Evolutionary conservation across 1,140 invertebrate species (phyloP).

Genomic region (Brachionus plicatilis): DNA sequence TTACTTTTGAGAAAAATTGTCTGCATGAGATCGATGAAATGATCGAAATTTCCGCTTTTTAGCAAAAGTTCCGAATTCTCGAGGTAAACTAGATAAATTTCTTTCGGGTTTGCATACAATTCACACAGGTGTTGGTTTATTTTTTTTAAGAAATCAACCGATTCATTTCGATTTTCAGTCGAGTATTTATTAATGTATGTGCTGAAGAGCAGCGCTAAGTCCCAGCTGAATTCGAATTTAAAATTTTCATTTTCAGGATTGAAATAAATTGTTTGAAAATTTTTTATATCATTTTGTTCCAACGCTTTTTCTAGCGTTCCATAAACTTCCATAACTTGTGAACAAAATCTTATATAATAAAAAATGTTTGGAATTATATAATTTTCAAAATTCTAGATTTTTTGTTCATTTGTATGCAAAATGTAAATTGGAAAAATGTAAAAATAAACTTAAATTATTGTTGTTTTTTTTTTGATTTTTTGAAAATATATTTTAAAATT

Average conservation of each 20-base stretch:
- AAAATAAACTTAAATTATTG: too few relatives aligned
- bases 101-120: constrained; percentile 3
- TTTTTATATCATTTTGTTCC: background rate
- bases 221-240: constrained; percentile 15
- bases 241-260: background rate
- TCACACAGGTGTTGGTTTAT: background rate
- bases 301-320: background rate
- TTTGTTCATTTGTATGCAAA: background rate
- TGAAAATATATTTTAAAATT: background rate
- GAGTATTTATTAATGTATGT: background rate
- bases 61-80: background rate
- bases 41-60: background rate
- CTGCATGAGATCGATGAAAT: background rate
- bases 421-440: background rate
- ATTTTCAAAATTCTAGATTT: background rate
- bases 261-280: background rate
- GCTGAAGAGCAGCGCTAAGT: background rate
- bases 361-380: background rate
- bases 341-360: background rate
- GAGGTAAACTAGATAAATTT: constrained; percentile 22
- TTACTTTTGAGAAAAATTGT: background rate
- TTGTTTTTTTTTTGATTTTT: background rate
- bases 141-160: background rate
- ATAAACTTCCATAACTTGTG: background rate
- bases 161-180: background rate